A percentile compares a stretch with the other conserved stretches of the same genome.
Conservation (phyloP, 2,797 vertebrate species). For the Amblyraja radiata region DNA sequence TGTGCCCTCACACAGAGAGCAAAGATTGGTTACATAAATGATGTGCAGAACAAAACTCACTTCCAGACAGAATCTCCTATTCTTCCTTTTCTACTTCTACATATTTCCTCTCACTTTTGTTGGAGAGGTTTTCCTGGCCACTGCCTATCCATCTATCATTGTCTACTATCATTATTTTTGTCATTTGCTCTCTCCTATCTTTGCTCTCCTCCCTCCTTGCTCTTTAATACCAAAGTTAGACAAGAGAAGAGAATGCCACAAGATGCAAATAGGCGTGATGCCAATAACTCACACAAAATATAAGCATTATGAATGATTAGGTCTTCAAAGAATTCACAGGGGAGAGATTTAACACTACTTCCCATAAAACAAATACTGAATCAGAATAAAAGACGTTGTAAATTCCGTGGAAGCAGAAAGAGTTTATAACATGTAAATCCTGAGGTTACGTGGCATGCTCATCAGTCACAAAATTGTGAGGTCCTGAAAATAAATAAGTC, state of each 20-base stretch:
- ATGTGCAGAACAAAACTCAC: no score
- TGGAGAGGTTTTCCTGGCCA: no score
- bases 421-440: not conserved
- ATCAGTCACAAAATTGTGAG: not conserved
- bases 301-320: not conserved
- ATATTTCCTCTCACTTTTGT: no score
- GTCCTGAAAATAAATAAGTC: not conserved
- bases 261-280: not conserved
- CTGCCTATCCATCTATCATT: no score
- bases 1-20: no score
- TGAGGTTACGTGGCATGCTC: not conserved
- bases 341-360: not conserved
- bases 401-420: not conserved
- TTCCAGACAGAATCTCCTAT: no score
- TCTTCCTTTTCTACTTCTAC: no score
- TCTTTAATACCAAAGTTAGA: not conserved
- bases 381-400: not conserved
- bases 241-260: not conserved
- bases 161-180: no score
- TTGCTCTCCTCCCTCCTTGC: no score
- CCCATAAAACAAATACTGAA: not conserved
- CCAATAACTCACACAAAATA: not conserved
- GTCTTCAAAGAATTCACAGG: not conserved
- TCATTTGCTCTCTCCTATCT: no score
- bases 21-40: no score